phyloP scores from a whole-genome alignment of 2,888 invertebrate genomes.

The Apamea sordens region DNA sequence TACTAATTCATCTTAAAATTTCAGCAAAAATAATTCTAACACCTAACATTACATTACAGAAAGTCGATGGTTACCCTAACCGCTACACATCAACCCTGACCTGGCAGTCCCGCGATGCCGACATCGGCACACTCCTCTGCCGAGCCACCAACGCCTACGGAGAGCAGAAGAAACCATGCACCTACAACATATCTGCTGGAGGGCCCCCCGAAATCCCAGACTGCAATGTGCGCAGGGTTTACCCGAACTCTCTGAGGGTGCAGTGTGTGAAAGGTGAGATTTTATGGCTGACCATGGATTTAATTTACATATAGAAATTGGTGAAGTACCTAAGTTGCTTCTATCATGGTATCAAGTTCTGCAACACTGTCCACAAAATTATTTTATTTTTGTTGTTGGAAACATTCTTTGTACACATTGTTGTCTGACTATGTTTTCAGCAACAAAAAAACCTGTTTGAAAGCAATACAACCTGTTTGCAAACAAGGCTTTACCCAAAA shows the following conservation, averaged over 20 bases:
- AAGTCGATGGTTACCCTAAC: slow-evolving; percentile 74
- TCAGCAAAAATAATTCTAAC: neutral
- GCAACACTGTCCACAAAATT: no score
- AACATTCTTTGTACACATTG: neutral
- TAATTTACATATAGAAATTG: neutral
- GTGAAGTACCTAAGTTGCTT: neutral
- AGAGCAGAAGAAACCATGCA: slow-evolving; percentile 80
- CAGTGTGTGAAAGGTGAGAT: slow-evolving; percentile 81
- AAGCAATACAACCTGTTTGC: neutral
- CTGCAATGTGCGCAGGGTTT: slow-evolving; percentile 73
- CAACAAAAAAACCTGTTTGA: neutral
- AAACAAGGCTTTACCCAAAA: neutral
- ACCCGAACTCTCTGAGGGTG: slow-evolving; percentile 71
- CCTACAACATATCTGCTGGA: slow-evolving; percentile 73
- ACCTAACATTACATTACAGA: slow-evolving; percentile 68
- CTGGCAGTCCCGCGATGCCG: slow-evolving; percentile 77
- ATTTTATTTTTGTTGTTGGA: no score
- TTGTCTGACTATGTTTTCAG: neutral
- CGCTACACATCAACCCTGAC: slow-evolving; percentile 80
- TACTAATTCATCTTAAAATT: neutral
- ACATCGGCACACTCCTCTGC: slow-evolving; percentile 79
- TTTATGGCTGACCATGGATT: neutral
- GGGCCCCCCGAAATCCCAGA: slow-evolving; percentile 77
- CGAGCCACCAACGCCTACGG: slow-evolving; percentile 81
- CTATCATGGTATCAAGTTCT: neutral